Conservation (phyloP, 2,113 vertebrate genomes). For the Vidua macroura region DNA sequence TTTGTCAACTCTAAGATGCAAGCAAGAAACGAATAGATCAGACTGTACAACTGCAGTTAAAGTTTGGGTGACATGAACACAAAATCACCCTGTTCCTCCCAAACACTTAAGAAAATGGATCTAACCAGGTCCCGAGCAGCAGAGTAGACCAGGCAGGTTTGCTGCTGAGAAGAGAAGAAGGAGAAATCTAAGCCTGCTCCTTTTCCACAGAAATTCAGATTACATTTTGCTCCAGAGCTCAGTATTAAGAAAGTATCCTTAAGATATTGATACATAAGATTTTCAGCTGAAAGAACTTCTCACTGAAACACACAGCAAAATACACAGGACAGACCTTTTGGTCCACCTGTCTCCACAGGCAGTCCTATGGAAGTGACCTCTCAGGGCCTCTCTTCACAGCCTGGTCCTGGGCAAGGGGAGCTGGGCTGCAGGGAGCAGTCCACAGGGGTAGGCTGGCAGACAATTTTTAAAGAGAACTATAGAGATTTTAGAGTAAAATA, state of each 20-base stretch:
- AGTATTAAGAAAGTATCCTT: background rate
- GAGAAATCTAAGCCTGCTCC: background rate
- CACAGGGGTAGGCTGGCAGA: background rate
- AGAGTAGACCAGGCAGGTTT: background rate
- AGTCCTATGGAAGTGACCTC: background rate
- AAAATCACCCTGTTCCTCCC: background rate
- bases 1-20: background rate
- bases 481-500: background rate
- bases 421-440: background rate
- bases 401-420: background rate
- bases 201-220: background rate
- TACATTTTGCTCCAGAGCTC: background rate
- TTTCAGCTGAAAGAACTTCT: background rate
- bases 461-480: background rate
- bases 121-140: background rate
- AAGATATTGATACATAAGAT: rapidly evolving
- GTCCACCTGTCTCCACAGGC: rapidly evolving
- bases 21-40: background rate
- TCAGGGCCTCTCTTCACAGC: rapidly evolving
- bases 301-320: background rate
- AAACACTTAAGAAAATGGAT: background rate
- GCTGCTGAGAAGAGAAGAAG: background rate
- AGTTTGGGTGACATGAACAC: background rate
- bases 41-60: background rate
- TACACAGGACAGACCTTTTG: background rate